A percentile compares a stretch with the other conserved stretches of the same genome.
phyloP scores from a whole-genome alignment of 2,113 vertebrate genomes.

The Mohoua ochrocephala region DNA sequence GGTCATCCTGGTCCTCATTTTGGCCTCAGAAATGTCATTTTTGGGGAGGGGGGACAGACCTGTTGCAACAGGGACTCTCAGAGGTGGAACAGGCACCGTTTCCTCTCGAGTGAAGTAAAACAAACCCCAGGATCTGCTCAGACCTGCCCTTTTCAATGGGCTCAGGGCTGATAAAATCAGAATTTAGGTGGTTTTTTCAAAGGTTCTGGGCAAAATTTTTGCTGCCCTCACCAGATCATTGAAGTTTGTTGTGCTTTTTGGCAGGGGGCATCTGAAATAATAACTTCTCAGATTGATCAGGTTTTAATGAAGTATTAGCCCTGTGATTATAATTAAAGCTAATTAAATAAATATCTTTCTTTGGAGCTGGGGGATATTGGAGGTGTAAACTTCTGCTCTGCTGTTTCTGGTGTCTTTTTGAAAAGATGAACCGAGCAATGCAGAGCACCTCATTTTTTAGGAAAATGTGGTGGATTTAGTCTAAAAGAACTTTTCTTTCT shows the following conservation, averaged over 20 bases:
- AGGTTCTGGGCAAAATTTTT: background rate
- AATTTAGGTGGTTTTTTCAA: background rate
- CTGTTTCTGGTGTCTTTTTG: background rate
- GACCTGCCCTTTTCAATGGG: background rate
- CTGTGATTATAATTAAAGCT: background rate
- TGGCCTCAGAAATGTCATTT: background rate
- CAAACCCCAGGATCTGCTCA: background rate
- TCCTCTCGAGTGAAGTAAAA: background rate
- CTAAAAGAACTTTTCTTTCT: background rate
- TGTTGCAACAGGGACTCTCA: background rate
- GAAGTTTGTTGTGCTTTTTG: background rate
- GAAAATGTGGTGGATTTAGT: background rate
- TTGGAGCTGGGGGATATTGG: background rate
- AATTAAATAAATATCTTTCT: background rate
- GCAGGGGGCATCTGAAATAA: background rate
- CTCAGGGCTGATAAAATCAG: background rate
- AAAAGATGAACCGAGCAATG: background rate
- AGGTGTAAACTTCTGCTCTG: background rate
- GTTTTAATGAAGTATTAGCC: background rate
- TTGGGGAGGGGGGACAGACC: too few relatives aligned
- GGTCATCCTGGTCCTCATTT: fast-evolving
- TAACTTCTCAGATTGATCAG: background rate
- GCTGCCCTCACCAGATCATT: background rate
- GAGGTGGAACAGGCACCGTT: too few relatives aligned
- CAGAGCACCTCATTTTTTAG: background rate